These are phyloP conservation scores for Pseudeuparius sepicola DNA, from an alignment of 2,888 invertebrate species.

Conservation along the genomic window DNA sequence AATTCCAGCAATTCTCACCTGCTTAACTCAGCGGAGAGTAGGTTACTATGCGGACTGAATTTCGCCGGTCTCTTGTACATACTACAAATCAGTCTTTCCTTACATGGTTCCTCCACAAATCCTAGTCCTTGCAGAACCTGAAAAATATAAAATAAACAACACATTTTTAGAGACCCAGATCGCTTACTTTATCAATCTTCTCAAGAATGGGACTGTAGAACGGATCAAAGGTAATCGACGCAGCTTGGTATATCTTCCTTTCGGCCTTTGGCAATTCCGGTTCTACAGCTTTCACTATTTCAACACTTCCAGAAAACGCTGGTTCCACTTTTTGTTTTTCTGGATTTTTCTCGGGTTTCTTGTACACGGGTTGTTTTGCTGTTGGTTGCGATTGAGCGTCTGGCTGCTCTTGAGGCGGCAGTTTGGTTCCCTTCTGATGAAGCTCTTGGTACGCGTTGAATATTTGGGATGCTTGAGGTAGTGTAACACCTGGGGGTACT, in stretches of 20 bases:
- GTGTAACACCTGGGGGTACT: no score
- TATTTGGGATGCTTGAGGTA: no score
- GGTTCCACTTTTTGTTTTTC: no score
- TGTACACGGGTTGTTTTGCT: no score
- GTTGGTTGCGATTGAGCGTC: slow-evolving; percentile 4
- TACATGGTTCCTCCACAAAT: slow-evolving; percentile 60
- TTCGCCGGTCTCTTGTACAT: slow-evolving; percentile 75
- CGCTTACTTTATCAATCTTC: slow-evolving; percentile 64
- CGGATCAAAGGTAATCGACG: slow-evolving; percentile 40
- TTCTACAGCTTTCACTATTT: no score
- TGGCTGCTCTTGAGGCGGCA: no score
- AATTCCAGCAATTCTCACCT: no score
- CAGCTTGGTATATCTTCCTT: slow-evolving; percentile 37
- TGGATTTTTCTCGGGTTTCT: slow-evolving; percentile 14
- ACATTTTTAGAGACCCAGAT: slow-evolving; percentile 49
- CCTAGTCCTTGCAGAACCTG: no score
- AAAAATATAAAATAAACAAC: neutral
- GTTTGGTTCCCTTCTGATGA: no score
- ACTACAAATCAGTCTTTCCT: slow-evolving; percentile 71
- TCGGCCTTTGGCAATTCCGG: slow-evolving; percentile 17
- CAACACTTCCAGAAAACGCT: no score
- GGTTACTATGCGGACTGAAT: slow-evolving; percentile 78
- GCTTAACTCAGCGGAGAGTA: slow-evolving; percentile 78
- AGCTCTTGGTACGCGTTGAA: no score
- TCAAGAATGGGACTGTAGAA: slow-evolving; percentile 73